Conservation (phyloP, 2,113 vertebrate genomes). For the Parus major region DNA sequence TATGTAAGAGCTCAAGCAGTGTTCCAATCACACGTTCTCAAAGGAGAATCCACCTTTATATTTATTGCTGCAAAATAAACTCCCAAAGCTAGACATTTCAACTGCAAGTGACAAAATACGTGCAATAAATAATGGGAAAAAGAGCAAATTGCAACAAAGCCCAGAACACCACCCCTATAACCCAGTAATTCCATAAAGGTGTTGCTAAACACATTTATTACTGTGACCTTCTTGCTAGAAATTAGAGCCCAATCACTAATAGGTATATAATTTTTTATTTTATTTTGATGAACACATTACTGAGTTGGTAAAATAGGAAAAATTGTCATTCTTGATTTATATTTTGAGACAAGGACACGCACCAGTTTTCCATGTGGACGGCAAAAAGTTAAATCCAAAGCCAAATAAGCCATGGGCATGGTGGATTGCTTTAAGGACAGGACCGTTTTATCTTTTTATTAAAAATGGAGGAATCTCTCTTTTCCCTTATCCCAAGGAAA, state of each 20-base stretch:
- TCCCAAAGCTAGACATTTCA: background rate
- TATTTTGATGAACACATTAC: background rate
- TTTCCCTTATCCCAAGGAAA: background rate
- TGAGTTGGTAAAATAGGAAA: background rate
- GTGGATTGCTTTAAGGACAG: background rate
- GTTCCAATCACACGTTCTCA: background rate
- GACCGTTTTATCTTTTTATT: background rate
- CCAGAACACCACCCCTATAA: background rate
- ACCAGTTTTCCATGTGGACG: background rate
- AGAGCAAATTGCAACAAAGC: background rate
- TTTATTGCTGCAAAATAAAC: constrained; percentile 38
- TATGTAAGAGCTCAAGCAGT: background rate
- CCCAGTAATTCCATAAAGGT: background rate
- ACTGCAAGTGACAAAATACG: background rate
- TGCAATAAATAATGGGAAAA: background rate
- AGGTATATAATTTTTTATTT: background rate
- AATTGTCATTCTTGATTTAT: background rate
- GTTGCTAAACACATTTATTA: background rate
- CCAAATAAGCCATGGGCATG: background rate
- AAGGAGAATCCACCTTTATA: background rate
- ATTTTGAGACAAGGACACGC: background rate
- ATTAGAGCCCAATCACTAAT: background rate
- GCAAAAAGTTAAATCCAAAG: background rate
- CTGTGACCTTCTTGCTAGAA: background rate
- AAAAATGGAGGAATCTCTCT: background rate